Conservation (phyloP, 2,797 vertebrate species). For the Xyrichtys novacula region DNA sequence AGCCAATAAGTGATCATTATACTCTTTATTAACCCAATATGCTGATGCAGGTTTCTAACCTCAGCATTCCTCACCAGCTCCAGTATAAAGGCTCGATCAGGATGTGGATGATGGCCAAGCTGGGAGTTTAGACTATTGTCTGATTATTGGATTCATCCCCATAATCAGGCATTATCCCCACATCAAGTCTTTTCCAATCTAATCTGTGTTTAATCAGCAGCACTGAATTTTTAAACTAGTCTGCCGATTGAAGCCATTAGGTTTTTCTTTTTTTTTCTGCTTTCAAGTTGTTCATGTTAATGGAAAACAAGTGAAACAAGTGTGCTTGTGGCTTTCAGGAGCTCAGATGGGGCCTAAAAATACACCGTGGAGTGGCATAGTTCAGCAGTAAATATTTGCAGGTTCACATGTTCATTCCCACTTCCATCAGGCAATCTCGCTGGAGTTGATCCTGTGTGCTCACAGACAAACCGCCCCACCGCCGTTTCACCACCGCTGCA, state of each 20-base stretch:
- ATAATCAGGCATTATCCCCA: slow-evolving; percentile 51
- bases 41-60: slow-evolving; percentile 44
- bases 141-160: slow-evolving; percentile 58
- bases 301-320: slow-evolving; percentile 56
- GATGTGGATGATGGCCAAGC: slow-evolving; percentile 42
- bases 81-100: slow-evolving; percentile 51
- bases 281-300: slow-evolving; percentile 33
- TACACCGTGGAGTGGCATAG: slow-evolving; percentile 36
- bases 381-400: slow-evolving; percentile 53
- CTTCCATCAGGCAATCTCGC: slow-evolving; percentile 18
- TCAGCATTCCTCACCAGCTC: slow-evolving; percentile 23
- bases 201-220: slow-evolving; percentile 53
- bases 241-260: slow-evolving; percentile 55
- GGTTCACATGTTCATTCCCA: slow-evolving; percentile 32
- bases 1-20: slow-evolving; percentile 48
- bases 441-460: slow-evolving; percentile 14
- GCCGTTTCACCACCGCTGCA: neutral
- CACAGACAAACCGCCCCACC: slow-evolving; percentile 19
- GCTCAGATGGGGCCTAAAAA: slow-evolving; percentile 55
- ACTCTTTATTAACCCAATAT: slow-evolving; percentile 51
- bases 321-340: slow-evolving; percentile 57
- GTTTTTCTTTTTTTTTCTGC: neutral
- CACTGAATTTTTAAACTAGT: slow-evolving; percentile 36
- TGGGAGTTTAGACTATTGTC: slow-evolving; percentile 53
- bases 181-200: slow-evolving; percentile 31